These are phyloP conservation scores for Aphaenogaster rudis DNA, from an alignment of 1,140 invertebrate genomes.

Conservation along the genomic window DNA sequence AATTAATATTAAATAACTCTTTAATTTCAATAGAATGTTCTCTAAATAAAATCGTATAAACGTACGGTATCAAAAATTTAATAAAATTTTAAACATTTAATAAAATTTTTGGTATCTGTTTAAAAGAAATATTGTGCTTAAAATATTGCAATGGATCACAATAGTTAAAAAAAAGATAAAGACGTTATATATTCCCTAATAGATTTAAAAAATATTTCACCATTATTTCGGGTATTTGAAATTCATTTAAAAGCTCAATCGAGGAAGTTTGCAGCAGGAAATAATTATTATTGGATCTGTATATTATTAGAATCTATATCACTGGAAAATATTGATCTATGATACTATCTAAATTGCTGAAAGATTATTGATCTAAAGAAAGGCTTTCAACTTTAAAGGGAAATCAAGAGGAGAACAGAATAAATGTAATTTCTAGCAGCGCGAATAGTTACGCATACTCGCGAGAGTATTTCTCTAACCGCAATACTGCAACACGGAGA, in stretches of 20 bases:
- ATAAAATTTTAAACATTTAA: background rate
- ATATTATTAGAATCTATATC: conserved; percentile 29
- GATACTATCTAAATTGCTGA: background rate
- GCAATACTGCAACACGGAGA: conserved; percentile 44
- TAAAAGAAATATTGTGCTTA: background rate
- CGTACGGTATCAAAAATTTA: background rate
- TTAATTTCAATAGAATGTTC: background rate
- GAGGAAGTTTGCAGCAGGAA: background rate
- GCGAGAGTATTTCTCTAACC: conserved; percentile 50
- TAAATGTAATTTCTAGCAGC: conserved; percentile 55
- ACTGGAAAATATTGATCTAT: conserved; percentile 14
- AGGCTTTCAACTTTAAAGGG: conserved; percentile 18
- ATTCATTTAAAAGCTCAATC: background rate
- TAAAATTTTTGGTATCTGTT: background rate
- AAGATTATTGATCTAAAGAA: conserved; percentile 16
- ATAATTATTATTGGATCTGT: background rate
- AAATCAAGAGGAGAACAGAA: conserved; percentile 24
- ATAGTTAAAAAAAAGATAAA: background rate
- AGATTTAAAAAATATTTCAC: background rate
- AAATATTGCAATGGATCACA: background rate
- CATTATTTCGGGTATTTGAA: background rate
- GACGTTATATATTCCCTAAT: background rate
- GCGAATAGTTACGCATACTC: conserved; percentile 52
- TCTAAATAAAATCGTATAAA: background rate
- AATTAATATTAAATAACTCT: background rate